phyloP scores from a whole-genome alignment of 2,797 vertebrate species.

The Ispidina picta region DNA sequence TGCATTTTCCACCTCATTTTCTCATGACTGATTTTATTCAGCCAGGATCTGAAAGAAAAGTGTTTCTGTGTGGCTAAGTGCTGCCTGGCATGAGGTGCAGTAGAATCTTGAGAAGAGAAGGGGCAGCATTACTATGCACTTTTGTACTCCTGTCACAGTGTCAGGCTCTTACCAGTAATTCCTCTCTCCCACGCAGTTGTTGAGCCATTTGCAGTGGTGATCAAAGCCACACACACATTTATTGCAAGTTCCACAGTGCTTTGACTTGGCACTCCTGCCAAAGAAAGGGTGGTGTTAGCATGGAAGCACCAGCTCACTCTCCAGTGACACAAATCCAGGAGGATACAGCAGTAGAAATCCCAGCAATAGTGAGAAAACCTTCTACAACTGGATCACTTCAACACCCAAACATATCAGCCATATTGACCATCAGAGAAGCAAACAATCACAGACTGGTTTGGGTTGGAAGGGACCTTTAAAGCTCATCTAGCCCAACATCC shows the following conservation, averaged over 20 bases:
- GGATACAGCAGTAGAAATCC: background rate
- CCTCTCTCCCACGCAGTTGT: slow-evolving; percentile 96
- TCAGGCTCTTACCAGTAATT: slow-evolving; percentile 90
- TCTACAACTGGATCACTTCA: background rate
- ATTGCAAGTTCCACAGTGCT: slow-evolving; percentile 97
- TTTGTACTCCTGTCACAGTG: background rate
- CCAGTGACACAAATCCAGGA: background rate
- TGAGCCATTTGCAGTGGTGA: slow-evolving; percentile 98
- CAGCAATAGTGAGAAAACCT: background rate
- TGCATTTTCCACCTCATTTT: background rate
- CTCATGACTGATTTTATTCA: background rate
- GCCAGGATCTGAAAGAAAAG: background rate
- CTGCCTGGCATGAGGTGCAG: background rate
- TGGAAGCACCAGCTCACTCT: background rate
- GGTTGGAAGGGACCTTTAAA: background rate
- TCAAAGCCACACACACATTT: slow-evolving; percentile 96
- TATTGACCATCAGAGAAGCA: background rate
- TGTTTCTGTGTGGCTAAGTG: background rate
- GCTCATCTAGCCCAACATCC: background rate
- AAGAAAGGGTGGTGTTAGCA: background rate
- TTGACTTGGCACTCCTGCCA: slow-evolving; percentile 90
- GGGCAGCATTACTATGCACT: background rate
- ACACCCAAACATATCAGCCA: background rate
- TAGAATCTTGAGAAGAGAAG: background rate
- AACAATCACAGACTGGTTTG: background rate